phyloP scores from a whole-genome alignment of 2,113 vertebrate genomes.

The Octodon degus region DNA sequence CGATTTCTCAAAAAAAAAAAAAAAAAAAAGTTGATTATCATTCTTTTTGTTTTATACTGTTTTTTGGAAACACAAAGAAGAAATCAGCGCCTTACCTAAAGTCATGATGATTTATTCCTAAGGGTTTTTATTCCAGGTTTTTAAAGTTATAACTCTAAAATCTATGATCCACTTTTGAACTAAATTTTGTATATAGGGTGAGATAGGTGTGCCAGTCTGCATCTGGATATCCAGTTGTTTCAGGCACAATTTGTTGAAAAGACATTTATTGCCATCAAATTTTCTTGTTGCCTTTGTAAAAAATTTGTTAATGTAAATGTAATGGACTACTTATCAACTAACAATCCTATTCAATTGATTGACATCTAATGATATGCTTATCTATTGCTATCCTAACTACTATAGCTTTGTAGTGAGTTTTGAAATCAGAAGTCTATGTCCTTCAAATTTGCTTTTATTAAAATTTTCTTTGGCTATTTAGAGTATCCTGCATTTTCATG shows the following conservation, averaged over 20 bases:
- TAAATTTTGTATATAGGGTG: background rate
- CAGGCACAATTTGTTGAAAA: background rate
- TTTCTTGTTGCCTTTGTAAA: background rate
- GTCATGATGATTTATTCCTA: background rate
- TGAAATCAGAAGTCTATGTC: background rate
- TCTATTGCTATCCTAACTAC: background rate
- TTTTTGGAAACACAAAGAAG: background rate
- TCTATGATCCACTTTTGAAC: background rate
- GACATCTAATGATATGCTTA: background rate
- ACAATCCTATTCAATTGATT: background rate
- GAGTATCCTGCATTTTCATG: background rate
- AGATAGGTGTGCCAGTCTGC: background rate
- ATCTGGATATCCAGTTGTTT: background rate
- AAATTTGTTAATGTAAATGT: background rate
- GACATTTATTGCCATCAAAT: background rate
- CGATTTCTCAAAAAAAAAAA: no score
- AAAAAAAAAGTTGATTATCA: background rate
- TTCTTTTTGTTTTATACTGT: background rate
- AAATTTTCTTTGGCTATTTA: background rate
- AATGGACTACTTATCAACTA: background rate
- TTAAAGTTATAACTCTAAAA: background rate
- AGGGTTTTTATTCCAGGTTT: no score
- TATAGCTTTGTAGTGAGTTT: background rate
- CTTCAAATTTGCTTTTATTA: background rate
- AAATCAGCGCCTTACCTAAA: background rate